A percentile compares a stretch with the other conserved stretches of the same genome.
phyloP scores from a whole-genome alignment of 2,113 vertebrate genomes.

The Psilopsiagon aurifrons region DNA sequence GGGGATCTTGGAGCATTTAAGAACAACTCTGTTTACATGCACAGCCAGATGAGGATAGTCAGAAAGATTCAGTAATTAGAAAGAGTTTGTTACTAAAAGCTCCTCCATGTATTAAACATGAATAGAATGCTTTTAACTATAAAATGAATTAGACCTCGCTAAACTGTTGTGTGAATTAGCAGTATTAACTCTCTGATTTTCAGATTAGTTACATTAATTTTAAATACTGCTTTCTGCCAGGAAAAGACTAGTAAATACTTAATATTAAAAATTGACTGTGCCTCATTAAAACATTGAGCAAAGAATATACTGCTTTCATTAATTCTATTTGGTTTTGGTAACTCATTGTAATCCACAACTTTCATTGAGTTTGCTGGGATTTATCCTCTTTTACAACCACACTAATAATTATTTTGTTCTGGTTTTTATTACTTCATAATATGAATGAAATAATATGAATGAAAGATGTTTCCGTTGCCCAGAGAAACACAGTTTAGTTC shows the following conservation, averaged over 20 bases:
- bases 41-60: neutral
- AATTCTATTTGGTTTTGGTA: neutral
- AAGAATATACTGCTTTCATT: neutral
- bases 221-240: slow-evolving; percentile 12
- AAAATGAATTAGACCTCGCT: neutral
- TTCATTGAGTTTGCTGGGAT: slow-evolving; percentile 14
- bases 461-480: neutral
- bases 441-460: neutral
- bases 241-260: neutral
- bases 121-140: neutral
- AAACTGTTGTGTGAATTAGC: neutral
- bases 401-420: slow-evolving; percentile 29
- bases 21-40: neutral
- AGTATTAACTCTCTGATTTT: neutral
- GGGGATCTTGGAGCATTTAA: neutral
- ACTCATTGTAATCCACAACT: slow-evolving; percentile 14
- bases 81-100: slow-evolving; percentile 2
- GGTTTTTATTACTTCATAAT: neutral
- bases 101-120: slow-evolving; percentile 23
- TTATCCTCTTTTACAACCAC: slow-evolving; percentile 1
- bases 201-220: slow-evolving; percentile 22
- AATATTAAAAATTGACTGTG: slow-evolving; percentile 28
- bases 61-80: neutral
- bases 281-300: slow-evolving; percentile 21
- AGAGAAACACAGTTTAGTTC: neutral